Base-by-base conservation (phyloP, 2,888 invertebrate genomes). In the Campoplex nolae region DNA sequence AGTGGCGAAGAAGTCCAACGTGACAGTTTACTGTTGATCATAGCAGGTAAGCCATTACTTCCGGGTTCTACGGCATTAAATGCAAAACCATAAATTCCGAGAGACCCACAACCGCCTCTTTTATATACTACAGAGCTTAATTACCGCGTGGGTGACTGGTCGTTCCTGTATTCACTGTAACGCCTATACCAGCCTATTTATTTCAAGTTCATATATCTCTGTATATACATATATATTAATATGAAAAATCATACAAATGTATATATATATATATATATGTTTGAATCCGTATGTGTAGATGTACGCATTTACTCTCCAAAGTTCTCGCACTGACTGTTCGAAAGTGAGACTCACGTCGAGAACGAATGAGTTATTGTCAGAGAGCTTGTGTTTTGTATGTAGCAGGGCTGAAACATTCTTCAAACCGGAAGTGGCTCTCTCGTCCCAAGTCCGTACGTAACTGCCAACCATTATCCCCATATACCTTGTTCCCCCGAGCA, bases 381-480 rank as follows among this genome's bases (percentile, higher is more conserved):
- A 68, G 77, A 77, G 86, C 83, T 87, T 85, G 75, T 82, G 83
- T 89, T 87, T 88, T 88, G 85, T 87, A 87, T 86, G 78, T 86
- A 80, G 78, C 28, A 62, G 77, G 83, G 67, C 84, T 84, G 75
- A 77, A 83, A 80, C 80, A 80, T 87, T 83, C 85, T 84, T 84
- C 80, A 78, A 84, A 81, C 86, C 84, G 86, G 81, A 81, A 86
- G 84, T 78, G 68, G 62, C 73, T 84, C 77, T 68, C 80, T 86
- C 84, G 45, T 58, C 51, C 68, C 58, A 82, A 58, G 73, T 85
- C 56, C 73, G 48, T 68, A 73, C 73, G 74, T 23, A 38, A 74
- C 51, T 67, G 28, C 38, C 18, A 7, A 42, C 35, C 51, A 73
- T 80, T 48, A 73, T 38, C 32, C 23, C 48, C 58, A 38, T 35